Conservation (phyloP, 2,797 vertebrate species). For the Hapalemur alaotrensis region DNA sequence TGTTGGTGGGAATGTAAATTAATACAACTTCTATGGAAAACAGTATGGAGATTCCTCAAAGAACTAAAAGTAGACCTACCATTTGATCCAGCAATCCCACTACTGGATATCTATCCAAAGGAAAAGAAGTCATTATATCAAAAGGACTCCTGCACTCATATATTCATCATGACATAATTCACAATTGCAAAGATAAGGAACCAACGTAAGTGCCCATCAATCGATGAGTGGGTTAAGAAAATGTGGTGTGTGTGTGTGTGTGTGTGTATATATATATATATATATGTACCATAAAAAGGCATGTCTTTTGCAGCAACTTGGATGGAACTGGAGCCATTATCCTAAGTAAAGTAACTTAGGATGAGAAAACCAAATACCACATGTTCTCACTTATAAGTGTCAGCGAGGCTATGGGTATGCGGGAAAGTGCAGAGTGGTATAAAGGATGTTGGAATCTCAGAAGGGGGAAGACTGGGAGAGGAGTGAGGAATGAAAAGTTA, state of each 20-base stretch:
- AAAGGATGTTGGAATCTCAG: not conserved
- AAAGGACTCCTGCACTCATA: not conserved
- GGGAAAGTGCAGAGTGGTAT: not conserved
- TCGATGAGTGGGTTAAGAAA: not conserved
- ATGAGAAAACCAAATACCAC: not conserved
- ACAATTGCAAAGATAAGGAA: not conserved
- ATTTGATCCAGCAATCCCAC: not conserved
- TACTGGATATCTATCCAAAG: not conserved
- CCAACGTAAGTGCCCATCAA: not conserved
- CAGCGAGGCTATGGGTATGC: not conserved
- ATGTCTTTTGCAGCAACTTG: not conserved
- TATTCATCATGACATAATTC: not conserved
- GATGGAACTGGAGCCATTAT: not conserved
- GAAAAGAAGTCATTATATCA: not conserved
- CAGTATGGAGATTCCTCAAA: not conserved
- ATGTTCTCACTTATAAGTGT: not conserved
- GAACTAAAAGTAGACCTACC: not conserved
- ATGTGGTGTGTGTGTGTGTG: not conserved
- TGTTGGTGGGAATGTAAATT: not conserved
- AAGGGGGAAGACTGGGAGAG: not conserved
- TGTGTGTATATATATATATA: no score
- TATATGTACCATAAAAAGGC: no score
- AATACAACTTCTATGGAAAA: not conserved
- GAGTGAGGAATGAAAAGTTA: not conserved
- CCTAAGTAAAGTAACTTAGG: not conserved